These are phyloP conservation scores for Sinodicranocentrus sp. DNA, from an alignment of 2,888 invertebrate species.

Conservation along the genomic window DNA sequence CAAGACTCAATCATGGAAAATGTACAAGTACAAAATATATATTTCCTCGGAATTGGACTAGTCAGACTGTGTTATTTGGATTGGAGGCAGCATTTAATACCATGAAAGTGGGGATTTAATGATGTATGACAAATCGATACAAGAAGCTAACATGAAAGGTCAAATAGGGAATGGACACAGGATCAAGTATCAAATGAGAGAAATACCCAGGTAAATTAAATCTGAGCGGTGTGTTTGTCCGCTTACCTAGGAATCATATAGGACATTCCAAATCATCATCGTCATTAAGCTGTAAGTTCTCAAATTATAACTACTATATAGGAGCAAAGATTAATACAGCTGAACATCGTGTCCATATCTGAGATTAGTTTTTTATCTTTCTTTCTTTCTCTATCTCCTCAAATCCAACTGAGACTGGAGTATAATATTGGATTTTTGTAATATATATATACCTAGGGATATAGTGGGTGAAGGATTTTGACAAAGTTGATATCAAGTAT, in stretches of 20 bases:
- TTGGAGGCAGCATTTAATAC: slow-evolving; percentile 42
- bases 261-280: background rate
- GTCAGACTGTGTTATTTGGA: background rate
- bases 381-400: no score
- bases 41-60: background rate
- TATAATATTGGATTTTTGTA: background rate
- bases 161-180: slow-evolving; percentile 5
- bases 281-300: background rate
- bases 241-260: background rate
- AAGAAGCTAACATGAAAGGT: slow-evolving; percentile 55
- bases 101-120: slow-evolving; percentile 56
- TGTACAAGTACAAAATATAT: background rate
- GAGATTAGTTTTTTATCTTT: background rate
- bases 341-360: background rate
- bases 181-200: background rate
- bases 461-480: background rate
- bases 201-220: slow-evolving; percentile 8
- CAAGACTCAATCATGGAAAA: slow-evolving; percentile 29
- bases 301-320: background rate
- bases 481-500: no score
- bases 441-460: background rate
- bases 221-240: background rate
- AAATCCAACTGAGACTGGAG: background rate
- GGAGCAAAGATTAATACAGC: background rate
- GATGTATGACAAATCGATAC: slow-evolving; percentile 61